Evolutionary conservation across 2,797 vertebrate species (phyloP), one percentile per base, ranked within the genome.

Genomic region (Taenioides sp.): DNA sequence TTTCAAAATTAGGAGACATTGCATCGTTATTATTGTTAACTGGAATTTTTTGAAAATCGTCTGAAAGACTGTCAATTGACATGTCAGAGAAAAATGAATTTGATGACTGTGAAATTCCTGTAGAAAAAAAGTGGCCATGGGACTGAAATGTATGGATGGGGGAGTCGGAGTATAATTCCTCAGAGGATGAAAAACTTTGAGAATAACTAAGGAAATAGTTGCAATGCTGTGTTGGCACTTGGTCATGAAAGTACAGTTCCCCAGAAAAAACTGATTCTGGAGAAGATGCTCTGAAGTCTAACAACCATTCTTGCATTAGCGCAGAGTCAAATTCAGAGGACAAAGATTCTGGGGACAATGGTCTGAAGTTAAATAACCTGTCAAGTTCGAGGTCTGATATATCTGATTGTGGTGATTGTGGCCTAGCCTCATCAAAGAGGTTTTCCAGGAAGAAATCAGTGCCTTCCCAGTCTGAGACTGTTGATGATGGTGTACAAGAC

Each of bases 391-490:
- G 27, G 20, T 79, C 74, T 22, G 79, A 76, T 2, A n/a, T 57
- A 66, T 74, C 73, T 67, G 83, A 82, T 18, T 78, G 57, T 2
- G 80, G 75, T 1, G 83, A 86, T 1, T 54, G 65, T 72, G 76
- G 55, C 73, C 78, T 80, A 7, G 0, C 37, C 3, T 76, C 71
- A 0, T 76, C 63, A 79, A 84, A 82, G 72, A 77, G 4, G 72
- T 40, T 31, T 12, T 65, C 74, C 2, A 84, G 43, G 69, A 47
- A 74, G 22, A 80, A 61, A 63, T 81, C 69, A 20, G 60, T 70
- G 5, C 52, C 55, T 7, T 84, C 86, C 83, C 84, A 85, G 52
- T 88, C 80, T 0, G 80, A 84, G 27, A 60, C 47, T 2, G 31
- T 10, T 14, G 82, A 84, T 22, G 77, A 28, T 27, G 80, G 77